Evolutionary conservation across 2,113 vertebrate genomes (phyloP), one percentile per base, ranked within the genome.

Genomic region (Pteruthius melanotis): DNA sequence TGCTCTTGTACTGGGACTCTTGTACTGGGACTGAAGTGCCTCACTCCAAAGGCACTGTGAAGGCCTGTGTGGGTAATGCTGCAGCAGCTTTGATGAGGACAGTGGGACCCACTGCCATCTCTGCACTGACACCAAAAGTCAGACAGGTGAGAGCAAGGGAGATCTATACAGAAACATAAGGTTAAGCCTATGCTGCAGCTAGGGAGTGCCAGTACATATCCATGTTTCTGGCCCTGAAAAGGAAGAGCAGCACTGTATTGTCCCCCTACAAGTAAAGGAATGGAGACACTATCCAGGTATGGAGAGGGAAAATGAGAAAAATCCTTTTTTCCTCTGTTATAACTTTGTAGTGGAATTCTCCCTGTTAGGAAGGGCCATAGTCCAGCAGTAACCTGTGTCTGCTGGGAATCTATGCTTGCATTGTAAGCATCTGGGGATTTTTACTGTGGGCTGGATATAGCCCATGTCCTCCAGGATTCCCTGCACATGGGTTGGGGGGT

Each of bases 1-100:
- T 0, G 0, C 9, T 49, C 30, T 83, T 1, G 0, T 26, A 26
- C 1, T 20, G 44, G 64, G 30, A 45, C 69, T 30, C 1, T 18
- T 12, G 24, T 17, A 13, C 24, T 69, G n/a, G 2, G 72, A 69
- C 44, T 1, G 2, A 64, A 54, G 40, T 7, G 17, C 33, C 42
- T 87, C 90, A 49, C 37, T 60, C 66, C 79, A 79, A 60, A 91
- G 45, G 37, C 11, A 57, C 74, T 42, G 40, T 42, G 40, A 42
- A 42, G 40, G 40, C 70, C 89, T 7, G 7, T 2, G 4, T 31
- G 17, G 45, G 44, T 49, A 54, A 83, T 30, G 28, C 60, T 50
- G 14, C 2, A 28, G 74, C 0, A 68, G 50, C 28, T 81, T 52
- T 5, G 21, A 16, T 33, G 66, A 20, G 49, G 59, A 26, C 65